Evolutionary conservation across 2,888 invertebrate genomes (phyloP).

Genomic region (Melitaea athalia): DNA sequence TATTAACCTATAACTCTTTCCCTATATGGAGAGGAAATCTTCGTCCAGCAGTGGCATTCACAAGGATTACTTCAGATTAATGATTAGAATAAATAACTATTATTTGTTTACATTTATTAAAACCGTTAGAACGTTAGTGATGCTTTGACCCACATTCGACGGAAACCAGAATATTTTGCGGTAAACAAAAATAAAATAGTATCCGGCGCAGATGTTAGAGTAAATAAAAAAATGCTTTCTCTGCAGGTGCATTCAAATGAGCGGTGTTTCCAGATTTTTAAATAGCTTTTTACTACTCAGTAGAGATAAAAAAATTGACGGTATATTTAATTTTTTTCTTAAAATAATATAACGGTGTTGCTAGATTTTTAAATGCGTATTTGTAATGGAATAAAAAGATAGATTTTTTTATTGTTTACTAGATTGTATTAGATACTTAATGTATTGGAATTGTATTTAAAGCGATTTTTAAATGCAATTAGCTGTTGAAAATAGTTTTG

Average conservation of each 20-base stretch:
- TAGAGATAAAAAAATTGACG: neutral
- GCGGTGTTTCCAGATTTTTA: conserved; percentile 32
- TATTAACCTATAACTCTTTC: too few species aligned
- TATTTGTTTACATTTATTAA: neutral
- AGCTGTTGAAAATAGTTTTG: too few species aligned
- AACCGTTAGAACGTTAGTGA: conserved; percentile 45
- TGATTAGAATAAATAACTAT: neutral
- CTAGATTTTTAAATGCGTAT: too few species aligned
- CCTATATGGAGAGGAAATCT: too few species aligned
- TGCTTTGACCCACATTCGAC: conserved; percentile 72
- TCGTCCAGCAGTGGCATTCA: too few species aligned
- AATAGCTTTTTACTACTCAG: conserved; percentile 3
- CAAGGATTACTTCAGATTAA: too few species aligned
- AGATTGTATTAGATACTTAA: too few species aligned
- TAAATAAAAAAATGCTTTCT: conserved; percentile 48
- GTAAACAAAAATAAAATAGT: conserved; percentile 70
- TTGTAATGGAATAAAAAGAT: too few species aligned
- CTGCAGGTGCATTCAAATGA: conserved; percentile 47
- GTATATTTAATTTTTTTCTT: neutral
- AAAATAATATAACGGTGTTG: neutral
- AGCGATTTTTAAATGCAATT: too few species aligned
- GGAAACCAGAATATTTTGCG: conserved; percentile 67
- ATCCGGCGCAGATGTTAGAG: conserved; percentile 61
- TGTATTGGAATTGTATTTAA: too few species aligned
- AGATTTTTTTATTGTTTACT: too few species aligned